Evolutionary conservation across 2,113 vertebrate species (phyloP).

Genomic region (Pardalotus punctatus): DNA sequence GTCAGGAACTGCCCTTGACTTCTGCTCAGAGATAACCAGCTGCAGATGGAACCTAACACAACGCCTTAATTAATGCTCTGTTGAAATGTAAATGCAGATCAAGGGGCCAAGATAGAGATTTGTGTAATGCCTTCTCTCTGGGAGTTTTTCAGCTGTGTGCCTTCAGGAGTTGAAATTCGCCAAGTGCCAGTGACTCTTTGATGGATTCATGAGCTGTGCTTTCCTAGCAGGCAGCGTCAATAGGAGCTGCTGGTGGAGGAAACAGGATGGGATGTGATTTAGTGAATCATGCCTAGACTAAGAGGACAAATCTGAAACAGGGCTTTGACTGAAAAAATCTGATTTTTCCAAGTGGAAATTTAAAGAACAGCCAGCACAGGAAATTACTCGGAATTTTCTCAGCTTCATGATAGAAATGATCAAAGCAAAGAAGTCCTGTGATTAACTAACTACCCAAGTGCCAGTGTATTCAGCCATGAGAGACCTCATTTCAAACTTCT

Average conservation of each 20-base stretch:
- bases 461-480: background rate
- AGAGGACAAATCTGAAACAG: background rate
- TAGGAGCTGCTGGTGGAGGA: background rate
- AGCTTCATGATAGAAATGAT: background rate
- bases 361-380: background rate
- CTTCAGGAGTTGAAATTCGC: background rate
- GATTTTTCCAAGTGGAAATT: background rate
- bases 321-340: background rate
- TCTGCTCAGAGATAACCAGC: background rate
- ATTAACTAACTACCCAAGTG: background rate
- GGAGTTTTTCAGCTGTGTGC: background rate
- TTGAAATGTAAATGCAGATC: background rate
- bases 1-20: background rate
- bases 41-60: background rate
- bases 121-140: background rate
- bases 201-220: background rate
- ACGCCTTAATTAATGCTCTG: background rate
- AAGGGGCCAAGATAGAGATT: background rate
- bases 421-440: background rate
- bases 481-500: constrained; percentile 1
- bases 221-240: background rate
- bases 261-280: background rate
- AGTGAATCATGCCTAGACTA: background rate
- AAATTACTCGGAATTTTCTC: background rate
- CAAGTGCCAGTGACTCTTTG: background rate